A percentile compares a stretch with the other conserved stretches of the same genome.
These are phyloP conservation scores for Trichomalopsis sarcophagae DNA, from an alignment of 1,140 invertebrate species.

Conservation along the genomic window DNA sequence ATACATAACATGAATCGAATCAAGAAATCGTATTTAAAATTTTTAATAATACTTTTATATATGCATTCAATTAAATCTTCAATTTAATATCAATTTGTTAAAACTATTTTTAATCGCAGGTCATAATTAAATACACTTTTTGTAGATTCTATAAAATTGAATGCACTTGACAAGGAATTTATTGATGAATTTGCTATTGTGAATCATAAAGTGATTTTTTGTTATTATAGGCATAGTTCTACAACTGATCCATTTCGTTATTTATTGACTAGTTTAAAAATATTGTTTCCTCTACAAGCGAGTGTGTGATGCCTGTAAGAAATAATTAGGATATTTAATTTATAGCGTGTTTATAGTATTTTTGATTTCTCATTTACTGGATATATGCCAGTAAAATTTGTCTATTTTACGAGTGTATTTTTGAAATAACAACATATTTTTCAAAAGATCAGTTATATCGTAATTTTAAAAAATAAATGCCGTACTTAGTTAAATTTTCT, in stretches of 20 bases:
- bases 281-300: neutral
- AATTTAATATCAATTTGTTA: too few species aligned
- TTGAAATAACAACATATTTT: neutral
- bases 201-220: constrained; percentile 13
- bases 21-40: too few species aligned
- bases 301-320: constrained; percentile 19
- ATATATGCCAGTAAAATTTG: neutral
- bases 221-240: constrained; percentile 12
- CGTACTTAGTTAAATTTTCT: neutral
- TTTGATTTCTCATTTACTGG: constrained; percentile 6
- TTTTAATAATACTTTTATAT: too few species aligned
- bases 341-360: constrained; percentile 31
- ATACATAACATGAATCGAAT: neutral
- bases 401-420: neutral
- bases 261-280: constrained; percentile 45
- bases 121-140: neutral
- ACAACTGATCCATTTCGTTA: constrained; percentile 9
- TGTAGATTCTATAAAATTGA: neutral
- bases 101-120: neutral
- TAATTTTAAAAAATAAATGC: neutral
- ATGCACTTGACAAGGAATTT: neutral
- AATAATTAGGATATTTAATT: constrained; percentile 33
- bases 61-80: too few species aligned
- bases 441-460: neutral
- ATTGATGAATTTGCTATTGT: neutral